Conservation (phyloP, 1,140 invertebrate species). For the Arion vulgaris region DNA sequence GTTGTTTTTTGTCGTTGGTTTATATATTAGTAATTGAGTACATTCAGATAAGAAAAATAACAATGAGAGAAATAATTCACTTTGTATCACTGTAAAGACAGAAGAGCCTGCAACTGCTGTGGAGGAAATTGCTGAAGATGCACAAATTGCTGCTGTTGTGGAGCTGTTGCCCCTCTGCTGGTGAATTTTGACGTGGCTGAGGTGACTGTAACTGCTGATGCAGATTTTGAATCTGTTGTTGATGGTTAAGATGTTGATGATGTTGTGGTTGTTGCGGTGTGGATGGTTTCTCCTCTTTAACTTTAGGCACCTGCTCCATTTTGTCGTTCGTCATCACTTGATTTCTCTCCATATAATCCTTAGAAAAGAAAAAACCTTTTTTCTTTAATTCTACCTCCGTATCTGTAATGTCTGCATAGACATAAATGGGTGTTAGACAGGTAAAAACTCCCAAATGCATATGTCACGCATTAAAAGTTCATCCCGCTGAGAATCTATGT, state of each 20-base stretch:
- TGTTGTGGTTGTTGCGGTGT: neutral
- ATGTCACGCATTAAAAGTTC: too few relatives aligned
- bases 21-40: too few relatives aligned
- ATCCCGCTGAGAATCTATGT: too few relatives aligned
- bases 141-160: neutral
- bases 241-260: neutral
- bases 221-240: neutral
- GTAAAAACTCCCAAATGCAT: too few relatives aligned
- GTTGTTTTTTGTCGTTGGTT: too few relatives aligned
- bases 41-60: too few relatives aligned
- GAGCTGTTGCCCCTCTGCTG: neutral
- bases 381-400: too few relatives aligned
- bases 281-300: slow-evolving; percentile 19
- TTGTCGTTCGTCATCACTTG: neutral
- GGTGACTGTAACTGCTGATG: neutral
- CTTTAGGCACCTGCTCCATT: neutral
- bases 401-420: too few relatives aligned
- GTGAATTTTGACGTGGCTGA: neutral
- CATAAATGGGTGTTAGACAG: too few relatives aligned
- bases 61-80: too few relatives aligned
- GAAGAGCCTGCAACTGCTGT: neutral
- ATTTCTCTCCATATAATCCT: too few relatives aligned
- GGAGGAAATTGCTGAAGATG: neutral
- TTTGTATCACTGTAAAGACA: neutral
- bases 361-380: too few relatives aligned